Conservation (phyloP, 1,140 invertebrate genomes). For the Helicorthomorpha holstii region DNA sequence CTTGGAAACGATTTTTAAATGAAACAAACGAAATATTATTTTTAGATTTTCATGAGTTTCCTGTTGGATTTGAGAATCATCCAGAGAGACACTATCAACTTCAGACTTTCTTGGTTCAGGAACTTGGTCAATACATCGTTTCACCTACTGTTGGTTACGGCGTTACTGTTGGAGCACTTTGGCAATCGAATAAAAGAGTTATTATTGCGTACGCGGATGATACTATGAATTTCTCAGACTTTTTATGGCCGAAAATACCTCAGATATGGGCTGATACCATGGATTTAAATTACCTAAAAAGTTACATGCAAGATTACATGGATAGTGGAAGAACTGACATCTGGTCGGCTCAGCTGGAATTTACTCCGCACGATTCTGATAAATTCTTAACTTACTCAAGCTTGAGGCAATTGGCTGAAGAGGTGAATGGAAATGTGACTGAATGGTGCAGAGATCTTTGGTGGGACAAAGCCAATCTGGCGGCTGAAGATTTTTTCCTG, state of each 20-base stretch:
- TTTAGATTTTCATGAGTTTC: constrained; percentile 15
- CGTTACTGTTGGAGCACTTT: constrained; percentile 39
- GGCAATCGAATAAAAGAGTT: constrained; percentile 37
- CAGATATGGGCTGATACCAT: constrained; percentile 6
- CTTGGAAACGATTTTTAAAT: constrained; percentile 41
- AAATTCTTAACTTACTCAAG: constrained; percentile 42
- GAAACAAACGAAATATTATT: constrained; percentile 1
- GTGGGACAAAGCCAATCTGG: constrained; percentile 37
- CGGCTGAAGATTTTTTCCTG: too few relatives aligned
- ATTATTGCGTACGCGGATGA: constrained; percentile 39
- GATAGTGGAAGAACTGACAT: constrained; percentile 23
- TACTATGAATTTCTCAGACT: background rate
- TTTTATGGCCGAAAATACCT: constrained; percentile 4
- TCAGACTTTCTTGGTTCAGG: constrained; percentile 35
- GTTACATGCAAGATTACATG: constrained; percentile 2
- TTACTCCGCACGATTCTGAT: constrained; percentile 53
- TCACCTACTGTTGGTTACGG: constrained; percentile 18
- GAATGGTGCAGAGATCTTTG: constrained; percentile 34
- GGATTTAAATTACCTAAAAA: background rate
- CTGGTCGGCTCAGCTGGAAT: constrained; percentile 62
- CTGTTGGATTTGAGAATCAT: constrained; percentile 34
- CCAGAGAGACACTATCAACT: constrained; percentile 31
- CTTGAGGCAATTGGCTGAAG: constrained; percentile 48
- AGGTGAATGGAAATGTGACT: constrained; percentile 37
- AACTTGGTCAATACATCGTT: constrained; percentile 38